A percentile compares a stretch with the other conserved stretches of the same genome.
Conservation (phyloP, 2,888 invertebrate genomes). For the Pollenia griseotomentosa region DNA sequence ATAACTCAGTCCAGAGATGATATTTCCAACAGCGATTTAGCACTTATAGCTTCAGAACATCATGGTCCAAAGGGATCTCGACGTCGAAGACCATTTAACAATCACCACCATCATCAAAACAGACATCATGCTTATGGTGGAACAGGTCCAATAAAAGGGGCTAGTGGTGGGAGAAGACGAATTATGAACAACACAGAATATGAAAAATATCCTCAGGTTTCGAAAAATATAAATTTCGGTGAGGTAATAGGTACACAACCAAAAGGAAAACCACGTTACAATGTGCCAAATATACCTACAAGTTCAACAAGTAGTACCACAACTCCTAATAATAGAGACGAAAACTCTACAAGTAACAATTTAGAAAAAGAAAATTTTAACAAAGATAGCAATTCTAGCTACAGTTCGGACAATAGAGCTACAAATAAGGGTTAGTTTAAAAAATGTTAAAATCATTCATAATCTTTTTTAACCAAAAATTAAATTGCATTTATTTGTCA, state of each 20-base stretch:
- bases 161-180: constrained; percentile 69
- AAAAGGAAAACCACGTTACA: constrained; percentile 64
- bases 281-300: constrained; percentile 65
- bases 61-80: constrained; percentile 73
- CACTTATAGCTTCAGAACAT: constrained; percentile 62
- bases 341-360: not conserved
- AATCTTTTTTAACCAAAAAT: not conserved
- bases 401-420: constrained; percentile 26
- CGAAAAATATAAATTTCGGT: constrained; percentile 41
- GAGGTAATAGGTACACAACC: constrained; percentile 40
- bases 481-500: not conserved
- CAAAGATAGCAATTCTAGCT: constrained; percentile 45
- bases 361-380: constrained; percentile 29
- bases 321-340: constrained; percentile 29
- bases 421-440: constrained; percentile 46
- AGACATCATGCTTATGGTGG: constrained; percentile 67
- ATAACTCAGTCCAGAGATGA: constrained; percentile 44
- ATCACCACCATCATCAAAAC: constrained; percentile 64
- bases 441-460: not conserved
- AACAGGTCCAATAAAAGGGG: not conserved
- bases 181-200: constrained; percentile 77
- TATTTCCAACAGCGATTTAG: constrained; percentile 51
- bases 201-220: constrained; percentile 78
- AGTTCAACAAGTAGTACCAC: constrained; percentile 51
- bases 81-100: constrained; percentile 59